These are phyloP conservation scores for Mola mola DNA, from an alignment of 2,113 vertebrate species.

Conservation along the genomic window DNA sequence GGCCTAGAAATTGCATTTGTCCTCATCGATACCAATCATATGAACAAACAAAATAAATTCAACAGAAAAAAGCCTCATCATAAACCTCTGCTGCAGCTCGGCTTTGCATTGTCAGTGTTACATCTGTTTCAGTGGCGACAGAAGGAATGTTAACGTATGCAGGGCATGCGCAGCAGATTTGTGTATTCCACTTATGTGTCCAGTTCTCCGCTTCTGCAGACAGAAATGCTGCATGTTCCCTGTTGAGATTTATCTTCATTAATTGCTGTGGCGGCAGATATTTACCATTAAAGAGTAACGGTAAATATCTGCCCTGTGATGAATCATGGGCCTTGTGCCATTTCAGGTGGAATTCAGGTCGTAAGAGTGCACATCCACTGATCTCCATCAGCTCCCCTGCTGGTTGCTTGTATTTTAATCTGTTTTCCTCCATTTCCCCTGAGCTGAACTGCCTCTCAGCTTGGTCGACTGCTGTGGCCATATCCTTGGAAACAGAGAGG, in stretches of 20 bases:
- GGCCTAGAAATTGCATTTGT: not conserved
- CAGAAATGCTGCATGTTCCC: not conserved
- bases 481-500: conserved; percentile 20
- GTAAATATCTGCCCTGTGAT: conserved; percentile 69
- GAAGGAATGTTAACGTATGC: not conserved
- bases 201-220: not conserved
- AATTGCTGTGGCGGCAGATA: too few species aligned
- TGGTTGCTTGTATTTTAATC: conserved; percentile 13
- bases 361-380: conserved; percentile 38
- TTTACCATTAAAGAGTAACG: too few species aligned
- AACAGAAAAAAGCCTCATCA: not conserved
- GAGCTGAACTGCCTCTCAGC: conserved; percentile 35
- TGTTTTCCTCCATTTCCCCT: conserved; percentile 39
- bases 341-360: conserved; percentile 24
- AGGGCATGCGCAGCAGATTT: not conserved
- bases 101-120: not conserved
- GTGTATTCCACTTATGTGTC: conserved; percentile 8
- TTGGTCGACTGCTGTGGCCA: conserved; percentile 22
- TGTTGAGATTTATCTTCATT: conserved; percentile 14
- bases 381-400: conserved; percentile 26
- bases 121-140: not conserved
- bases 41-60: not conserved
- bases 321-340: conserved; percentile 25
- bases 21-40: not conserved
- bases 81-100: not conserved